Conservation (phyloP, 2,888 invertebrate genomes). For the Acanthosepion lycidas region DNA sequence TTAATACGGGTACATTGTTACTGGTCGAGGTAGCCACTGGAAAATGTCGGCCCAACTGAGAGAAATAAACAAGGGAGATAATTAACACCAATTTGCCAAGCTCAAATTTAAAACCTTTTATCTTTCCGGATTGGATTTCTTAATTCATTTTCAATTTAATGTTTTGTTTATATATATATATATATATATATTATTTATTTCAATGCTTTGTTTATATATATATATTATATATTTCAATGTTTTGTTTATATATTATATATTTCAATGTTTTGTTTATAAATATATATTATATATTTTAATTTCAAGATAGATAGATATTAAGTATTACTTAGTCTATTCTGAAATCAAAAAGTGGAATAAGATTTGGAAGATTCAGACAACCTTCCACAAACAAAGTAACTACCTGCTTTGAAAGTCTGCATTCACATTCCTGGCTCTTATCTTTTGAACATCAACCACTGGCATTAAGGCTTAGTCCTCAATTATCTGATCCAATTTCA, state of each 20-base stretch:
- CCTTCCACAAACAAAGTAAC: too few species aligned
- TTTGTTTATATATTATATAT: constrained; percentile 14
- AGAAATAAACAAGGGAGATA: constrained; percentile 22
- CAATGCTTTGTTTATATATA: too few species aligned
- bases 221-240: too few species aligned
- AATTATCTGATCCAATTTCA: too few species aligned
- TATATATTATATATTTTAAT: background rate
- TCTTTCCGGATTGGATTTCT: background rate
- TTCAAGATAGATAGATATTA: background rate
- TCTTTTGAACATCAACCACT: too few species aligned
- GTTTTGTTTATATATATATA: background rate
- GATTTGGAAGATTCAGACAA: too few species aligned
- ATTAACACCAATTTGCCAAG: background rate
- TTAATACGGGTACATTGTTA: background rate
- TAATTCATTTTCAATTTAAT: background rate
- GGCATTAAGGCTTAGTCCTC: too few species aligned
- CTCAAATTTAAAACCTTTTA: background rate
- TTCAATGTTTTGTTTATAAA: too few species aligned
- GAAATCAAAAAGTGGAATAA: too few species aligned
- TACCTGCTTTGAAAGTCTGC: too few species aligned
- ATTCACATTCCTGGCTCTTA: too few species aligned
- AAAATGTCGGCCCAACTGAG: background rate
- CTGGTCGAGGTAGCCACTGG: background rate
- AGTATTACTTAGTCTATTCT: too few species aligned
- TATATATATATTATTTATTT: constrained; percentile 36